Evolutionary conservation across 1,140 invertebrate genomes (phyloP), one percentile per base, ranked within the genome.

Genomic region (Vollenhovia emeryi): DNA sequence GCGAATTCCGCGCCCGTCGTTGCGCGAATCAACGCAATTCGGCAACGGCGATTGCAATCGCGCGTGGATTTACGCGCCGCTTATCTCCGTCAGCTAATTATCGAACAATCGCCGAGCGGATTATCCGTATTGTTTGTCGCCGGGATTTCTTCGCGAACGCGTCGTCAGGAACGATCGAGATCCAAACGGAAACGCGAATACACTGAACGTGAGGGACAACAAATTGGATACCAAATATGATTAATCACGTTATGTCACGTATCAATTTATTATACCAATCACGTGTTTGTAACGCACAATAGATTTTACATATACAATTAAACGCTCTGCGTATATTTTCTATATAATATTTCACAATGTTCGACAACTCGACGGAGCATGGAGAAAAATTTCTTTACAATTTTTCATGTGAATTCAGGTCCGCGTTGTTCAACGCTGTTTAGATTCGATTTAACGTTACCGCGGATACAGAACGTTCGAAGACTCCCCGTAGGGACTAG

Each of bases 21-120:
- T 71, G 36, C 64, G 64, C 24, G 18, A 80, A 21, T 71, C 21
- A 57, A 59, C 13, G 78, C 50, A 73, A 82, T 24, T 79, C 1
- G 13, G 21, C 9, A n/a, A n/a, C n/a, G n/a, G n/a, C n/a, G n/a
- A n/a, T n/a, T 18, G 7, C 50, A 9, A 33, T 57, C 7, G 24
- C n/a, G 8, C 59, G 43, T 71, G 27, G 15, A 43, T 73, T 59
- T 73, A 73, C 45, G 45, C 78, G 27, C 24, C 18, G n/a, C n/a
- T 62, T 66, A 66, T 66, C 24, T 43, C 18, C 15, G 24, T 24
- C 18, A 36, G 6, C 7, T 9, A 55, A 50, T 50, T 50, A 27
- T 30, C 15, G 6, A 40, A 43, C 2, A 71, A 57, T 80, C 57
- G 43, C 24, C 13, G 33, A 30, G 36, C 30, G 13, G n/a, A 78